Base-by-base conservation (phyloP, 1,140 invertebrate species). In the Pachyrhynchus sulphureomaculatus region DNA sequence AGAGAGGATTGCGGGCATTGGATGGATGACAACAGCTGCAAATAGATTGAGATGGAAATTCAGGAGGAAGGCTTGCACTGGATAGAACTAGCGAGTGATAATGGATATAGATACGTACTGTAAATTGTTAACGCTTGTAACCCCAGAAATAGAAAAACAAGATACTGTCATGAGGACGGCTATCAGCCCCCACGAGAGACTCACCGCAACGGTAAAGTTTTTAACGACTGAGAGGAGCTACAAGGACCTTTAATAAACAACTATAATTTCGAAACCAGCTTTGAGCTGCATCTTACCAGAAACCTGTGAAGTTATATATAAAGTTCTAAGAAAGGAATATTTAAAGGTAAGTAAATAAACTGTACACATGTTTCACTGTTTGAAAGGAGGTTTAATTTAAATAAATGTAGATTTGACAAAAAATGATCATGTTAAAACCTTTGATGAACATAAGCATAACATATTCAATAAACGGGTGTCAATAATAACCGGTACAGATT, bases 321-420 rank as follows among this genome's bases (percentile, higher is more conserved):
- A 52, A 34, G 49, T 52, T 33, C 17, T 52, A 34, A 52, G 34
- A 52, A 26, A 26, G 24, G 12, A 52, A 37, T 52, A 52, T 23
- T 20, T 47, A 47, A 15, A 47, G 44, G 44, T 32, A 47, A 20
- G 44, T 47, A 20, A 24, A 26, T 15, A n/a, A n/a, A 18, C 12
- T 15, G 13, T 15, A 44, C 20, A n/a, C 42, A n/a, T n/a, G 42
- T 15, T n/a, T n/a, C n/a, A n/a, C n/a, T n/a, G n/a, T n/a, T 20
- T 20, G n/a, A n/a, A n/a, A n/a, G n/a, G n/a, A 44, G 32, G 13
- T n/a, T 34, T 21, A 29, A 26, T 29, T n/a, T n/a, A n/a, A n/a
- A n/a, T n/a, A n/a, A n/a, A n/a, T n/a, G n/a, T n/a, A n/a, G n/a
- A n/a, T n/a, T n/a, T n/a, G n/a, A n/a, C n/a, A n/a, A n/a, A n/a